Conservation (phyloP, 2,113 vertebrate genomes). For the Crocuta crocuta region DNA sequence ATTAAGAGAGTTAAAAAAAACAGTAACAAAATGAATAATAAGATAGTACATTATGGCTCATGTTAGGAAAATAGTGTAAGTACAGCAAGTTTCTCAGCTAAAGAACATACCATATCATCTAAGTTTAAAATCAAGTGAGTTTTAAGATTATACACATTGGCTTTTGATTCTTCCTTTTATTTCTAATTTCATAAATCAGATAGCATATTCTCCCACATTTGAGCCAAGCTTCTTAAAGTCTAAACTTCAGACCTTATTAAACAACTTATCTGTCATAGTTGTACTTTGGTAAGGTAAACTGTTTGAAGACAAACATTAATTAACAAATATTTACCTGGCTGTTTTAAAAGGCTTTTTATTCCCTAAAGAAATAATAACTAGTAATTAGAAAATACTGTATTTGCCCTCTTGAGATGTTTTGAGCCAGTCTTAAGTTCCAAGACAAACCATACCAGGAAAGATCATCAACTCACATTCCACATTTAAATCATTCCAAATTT, state of each 20-base stretch:
- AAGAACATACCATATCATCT: neutral
- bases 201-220: neutral
- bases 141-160: neutral
- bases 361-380: neutral
- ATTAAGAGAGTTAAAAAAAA: neutral
- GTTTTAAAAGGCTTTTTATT: constrained; percentile 10
- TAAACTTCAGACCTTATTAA: neutral
- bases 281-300: neutral
- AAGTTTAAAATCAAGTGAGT: constrained; percentile 1
- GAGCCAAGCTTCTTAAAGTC: constrained; percentile 3
- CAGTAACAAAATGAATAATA: neutral
- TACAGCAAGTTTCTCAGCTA: constrained; percentile 3
- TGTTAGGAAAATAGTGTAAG: constrained; percentile 34
- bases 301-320: neutral
- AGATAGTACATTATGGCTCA: neutral
- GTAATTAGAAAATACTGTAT: neutral
- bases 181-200: constrained; percentile 18
- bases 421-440: constrained; percentile 14
- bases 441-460: neutral
- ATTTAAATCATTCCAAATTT: neutral
- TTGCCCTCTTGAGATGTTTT: neutral
- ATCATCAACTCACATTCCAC: neutral
- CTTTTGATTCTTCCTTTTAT: constrained; percentile 4
- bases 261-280: neutral
- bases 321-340: neutral